These are phyloP conservation scores for Ovibos moschatus DNA, from an alignment of 2,113 vertebrate genomes.

Conservation along the genomic window DNA sequence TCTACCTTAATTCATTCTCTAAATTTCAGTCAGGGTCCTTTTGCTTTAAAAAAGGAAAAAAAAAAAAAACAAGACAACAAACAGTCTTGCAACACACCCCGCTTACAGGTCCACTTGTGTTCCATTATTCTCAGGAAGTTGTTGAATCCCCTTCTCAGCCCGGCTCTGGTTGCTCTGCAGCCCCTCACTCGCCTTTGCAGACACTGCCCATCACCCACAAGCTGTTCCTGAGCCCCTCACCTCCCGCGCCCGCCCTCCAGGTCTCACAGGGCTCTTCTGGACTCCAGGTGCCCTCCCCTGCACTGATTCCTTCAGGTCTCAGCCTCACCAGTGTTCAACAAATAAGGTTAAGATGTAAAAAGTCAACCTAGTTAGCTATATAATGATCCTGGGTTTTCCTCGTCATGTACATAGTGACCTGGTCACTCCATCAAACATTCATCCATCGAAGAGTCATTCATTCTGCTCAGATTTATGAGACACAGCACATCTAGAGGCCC, in stretches of 20 bases:
- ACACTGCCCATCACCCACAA: neutral
- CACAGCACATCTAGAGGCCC: no score
- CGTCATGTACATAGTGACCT: neutral
- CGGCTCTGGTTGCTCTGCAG: neutral
- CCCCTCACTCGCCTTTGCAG: neutral
- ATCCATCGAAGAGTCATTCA: neutral
- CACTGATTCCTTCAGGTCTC: neutral
- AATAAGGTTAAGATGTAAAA: neutral
- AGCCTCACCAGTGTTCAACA: neutral
- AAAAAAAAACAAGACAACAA: neutral
- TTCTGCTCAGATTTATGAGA: neutral
- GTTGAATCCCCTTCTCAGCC: neutral
- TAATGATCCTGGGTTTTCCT: neutral
- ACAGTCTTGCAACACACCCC: neutral
- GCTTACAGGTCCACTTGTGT: neutral
- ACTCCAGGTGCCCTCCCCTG: neutral
- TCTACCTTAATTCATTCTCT: neutral
- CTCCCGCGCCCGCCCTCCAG: neutral
- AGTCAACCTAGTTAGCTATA: neutral
- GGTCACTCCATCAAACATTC: neutral
- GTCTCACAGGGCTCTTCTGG: neutral
- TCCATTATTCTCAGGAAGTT: neutral
- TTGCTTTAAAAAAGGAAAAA: neutral
- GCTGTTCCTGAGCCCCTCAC: neutral
- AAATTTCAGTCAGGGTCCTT: neutral